Percentiles rank a stretch among this genome's conserved stretches.
These are phyloP conservation scores for Takifugu rubripes DNA, from an alignment of 2,797 vertebrate genomes.

Conservation along the genomic window DNA sequence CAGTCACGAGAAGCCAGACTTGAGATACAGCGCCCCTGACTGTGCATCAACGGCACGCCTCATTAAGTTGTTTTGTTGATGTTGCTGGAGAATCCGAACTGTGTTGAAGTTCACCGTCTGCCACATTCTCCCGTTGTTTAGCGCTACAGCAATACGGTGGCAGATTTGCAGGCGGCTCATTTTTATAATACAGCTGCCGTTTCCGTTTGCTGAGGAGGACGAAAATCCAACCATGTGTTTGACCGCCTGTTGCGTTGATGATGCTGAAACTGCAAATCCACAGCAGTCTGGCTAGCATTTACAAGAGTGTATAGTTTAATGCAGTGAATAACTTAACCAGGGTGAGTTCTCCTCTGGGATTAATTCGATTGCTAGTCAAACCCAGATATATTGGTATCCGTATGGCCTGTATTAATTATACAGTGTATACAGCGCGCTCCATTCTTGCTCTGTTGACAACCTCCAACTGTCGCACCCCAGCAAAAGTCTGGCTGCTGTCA, in stretches of 20 bases:
- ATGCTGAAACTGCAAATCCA: constrained; percentile 28
- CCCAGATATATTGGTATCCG: background rate
- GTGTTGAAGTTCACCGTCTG: background rate
- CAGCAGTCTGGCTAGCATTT: constrained; percentile 29
- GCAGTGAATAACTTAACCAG: background rate
- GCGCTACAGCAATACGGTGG: constrained; percentile 21
- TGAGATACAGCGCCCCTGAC: constrained; percentile 1
- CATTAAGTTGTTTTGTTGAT: background rate
- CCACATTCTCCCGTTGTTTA: constrained; percentile 3
- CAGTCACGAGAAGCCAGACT: constrained; percentile 1
- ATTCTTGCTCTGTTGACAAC: background rate
- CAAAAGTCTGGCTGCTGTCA: background rate
- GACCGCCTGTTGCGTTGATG: constrained; percentile 27
- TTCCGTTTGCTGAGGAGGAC: constrained; percentile 40
- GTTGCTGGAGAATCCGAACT: background rate
- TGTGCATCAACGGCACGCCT: background rate
- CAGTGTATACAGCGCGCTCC: background rate
- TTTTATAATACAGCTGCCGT: constrained; percentile 55
- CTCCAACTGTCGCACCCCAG: background rate
- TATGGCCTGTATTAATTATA: background rate
- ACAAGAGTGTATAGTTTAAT: background rate
- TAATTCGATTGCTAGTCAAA: background rate
- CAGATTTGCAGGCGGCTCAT: constrained; percentile 34
- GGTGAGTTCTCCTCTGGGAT: constrained; percentile 6
- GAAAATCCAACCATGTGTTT: constrained; percentile 29